Evolutionary conservation across 2,888 invertebrate species (phyloP), one percentile per base, ranked within the genome.

Genomic region (Ramazzottius varieornatus): DNA sequence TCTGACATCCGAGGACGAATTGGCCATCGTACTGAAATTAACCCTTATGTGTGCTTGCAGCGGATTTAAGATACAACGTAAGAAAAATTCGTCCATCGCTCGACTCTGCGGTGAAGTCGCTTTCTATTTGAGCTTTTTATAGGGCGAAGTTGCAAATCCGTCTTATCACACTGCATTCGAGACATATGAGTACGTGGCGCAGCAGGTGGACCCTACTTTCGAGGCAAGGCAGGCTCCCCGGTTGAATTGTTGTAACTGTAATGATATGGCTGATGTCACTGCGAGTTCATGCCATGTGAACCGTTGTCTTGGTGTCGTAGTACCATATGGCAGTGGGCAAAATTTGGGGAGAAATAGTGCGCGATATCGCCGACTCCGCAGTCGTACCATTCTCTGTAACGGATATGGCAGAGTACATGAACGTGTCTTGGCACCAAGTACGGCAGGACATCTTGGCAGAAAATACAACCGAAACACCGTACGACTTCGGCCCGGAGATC

Each of bases 151-250:
- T 24, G 20, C 54, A 4, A 54, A 72, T 65, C 73, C 74, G 24
- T 73, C 72, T 2, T 71, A 72, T 64, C 73, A 72, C 64, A 73
- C 74, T 0, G 66, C 72, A 32, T 70, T 72, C 24, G 74, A 74
- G 64, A 73, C 70, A 2, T 71, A 70, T 65, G 70, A 72, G 2
- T 72, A 73, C 63, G 69, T 74, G 24, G 68, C 68, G 40, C 68
- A 65, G n/a, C 70, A 70, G 66, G 70, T 74, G 29, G 75, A 75
- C 68, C 71, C 72, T 1, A 68, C 69, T 40, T 72, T 71, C 67
- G 68, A 67, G 24, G 69, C 71, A 54, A 29, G 40, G 40, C 8
- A 40, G 40, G 20, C 8, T 20, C 20, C 20, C 40, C 40, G 8
- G 40, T 40, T 40, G 40, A 13, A 40, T 40, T 8, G 20, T 20